These are phyloP conservation scores for Corynorhinus townsendii DNA, from an alignment of 2,113 vertebrate species.

Conservation along the genomic window DNA sequence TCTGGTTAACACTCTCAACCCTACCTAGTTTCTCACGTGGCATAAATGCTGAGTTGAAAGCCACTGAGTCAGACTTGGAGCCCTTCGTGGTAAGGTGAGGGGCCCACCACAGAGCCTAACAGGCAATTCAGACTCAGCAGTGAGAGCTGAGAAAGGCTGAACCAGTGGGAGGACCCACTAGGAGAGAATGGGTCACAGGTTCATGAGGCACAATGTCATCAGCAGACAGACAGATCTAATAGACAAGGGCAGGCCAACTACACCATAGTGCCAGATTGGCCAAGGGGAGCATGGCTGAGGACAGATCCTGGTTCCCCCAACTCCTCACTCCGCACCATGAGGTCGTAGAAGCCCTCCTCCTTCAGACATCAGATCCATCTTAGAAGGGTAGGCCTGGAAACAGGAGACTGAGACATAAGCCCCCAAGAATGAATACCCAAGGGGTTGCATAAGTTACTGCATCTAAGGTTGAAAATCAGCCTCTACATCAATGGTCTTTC, in stretches of 20 bases:
- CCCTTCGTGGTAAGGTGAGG: background rate
- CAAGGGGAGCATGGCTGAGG: background rate
- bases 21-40: background rate
- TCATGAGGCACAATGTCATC: background rate
- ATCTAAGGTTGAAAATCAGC: background rate
- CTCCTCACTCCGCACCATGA: background rate
- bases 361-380: background rate
- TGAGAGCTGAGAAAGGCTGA: background rate
- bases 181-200: background rate
- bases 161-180: background rate
- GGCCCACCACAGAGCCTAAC: accelerated
- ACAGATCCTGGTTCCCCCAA: background rate
- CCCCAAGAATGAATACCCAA: background rate
- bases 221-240: background rate
- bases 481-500: background rate
- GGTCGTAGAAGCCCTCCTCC: background rate
- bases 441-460: background rate
- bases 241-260: background rate
- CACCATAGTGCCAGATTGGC: background rate
- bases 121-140: background rate
- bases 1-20: background rate
- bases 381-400: background rate
- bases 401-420: background rate
- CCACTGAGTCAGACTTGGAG: background rate
- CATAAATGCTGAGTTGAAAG: background rate